Evolutionary conservation across 2,797 vertebrate species (phyloP).

Genomic region (Rachycentron canadum): DNA sequence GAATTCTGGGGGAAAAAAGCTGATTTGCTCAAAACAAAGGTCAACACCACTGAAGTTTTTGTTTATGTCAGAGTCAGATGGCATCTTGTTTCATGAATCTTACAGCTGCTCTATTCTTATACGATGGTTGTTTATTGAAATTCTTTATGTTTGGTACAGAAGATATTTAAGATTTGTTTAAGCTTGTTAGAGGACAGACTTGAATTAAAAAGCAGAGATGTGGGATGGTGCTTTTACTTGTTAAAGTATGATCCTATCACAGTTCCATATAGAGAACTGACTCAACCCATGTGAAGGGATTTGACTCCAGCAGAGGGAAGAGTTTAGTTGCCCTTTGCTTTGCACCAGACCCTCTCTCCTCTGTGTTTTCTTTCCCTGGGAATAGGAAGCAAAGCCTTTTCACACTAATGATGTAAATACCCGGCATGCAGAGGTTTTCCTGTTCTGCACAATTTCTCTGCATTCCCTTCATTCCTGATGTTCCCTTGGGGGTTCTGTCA

Average conservation of each 20-base stretch:
- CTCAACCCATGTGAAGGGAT: slow-evolving; percentile 29
- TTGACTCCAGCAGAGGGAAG: slow-evolving; percentile 20
- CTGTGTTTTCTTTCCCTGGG: slow-evolving; percentile 61
- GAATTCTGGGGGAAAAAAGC: background rate
- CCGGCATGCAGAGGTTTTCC: slow-evolving; percentile 63
- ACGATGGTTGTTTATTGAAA: background rate
- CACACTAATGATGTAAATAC: slow-evolving; percentile 72
- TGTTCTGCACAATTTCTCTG: slow-evolving; percentile 69
- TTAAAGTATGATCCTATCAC: background rate
- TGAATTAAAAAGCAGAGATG: background rate
- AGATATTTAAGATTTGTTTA: background rate
- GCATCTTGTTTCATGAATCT: background rate
- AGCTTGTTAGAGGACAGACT: background rate
- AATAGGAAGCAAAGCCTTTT: slow-evolving; percentile 68
- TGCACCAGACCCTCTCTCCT: slow-evolving; percentile 23
- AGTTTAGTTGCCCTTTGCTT: slow-evolving; percentile 9
- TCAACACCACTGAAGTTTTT: background rate
- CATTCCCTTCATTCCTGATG: slow-evolving; percentile 77
- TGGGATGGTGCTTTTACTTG: background rate
- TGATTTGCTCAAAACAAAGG: background rate
- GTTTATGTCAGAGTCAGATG: background rate
- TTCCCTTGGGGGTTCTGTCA: slow-evolving; percentile 67
- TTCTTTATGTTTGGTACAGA: background rate
- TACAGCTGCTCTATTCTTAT: slow-evolving; percentile 11
- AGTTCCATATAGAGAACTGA: slow-evolving; percentile 7